A percentile compares a stretch with the other conserved stretches of the same genome.
These are phyloP conservation scores for Heliconius ethilla DNA, from an alignment of 2,888 invertebrate species.

Conservation along the genomic window DNA sequence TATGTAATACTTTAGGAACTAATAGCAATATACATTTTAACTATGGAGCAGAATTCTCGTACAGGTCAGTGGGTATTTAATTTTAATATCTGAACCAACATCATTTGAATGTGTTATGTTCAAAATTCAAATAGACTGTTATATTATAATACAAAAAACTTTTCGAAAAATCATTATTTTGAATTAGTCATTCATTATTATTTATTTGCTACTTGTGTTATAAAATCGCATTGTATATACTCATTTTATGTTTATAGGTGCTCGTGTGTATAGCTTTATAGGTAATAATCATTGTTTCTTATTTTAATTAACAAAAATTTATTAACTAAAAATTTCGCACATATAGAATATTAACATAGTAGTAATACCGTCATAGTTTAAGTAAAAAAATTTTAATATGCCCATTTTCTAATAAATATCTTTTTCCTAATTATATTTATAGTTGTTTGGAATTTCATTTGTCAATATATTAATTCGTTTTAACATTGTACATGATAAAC, in stretches of 20 bases:
- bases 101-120: background rate
- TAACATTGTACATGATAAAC: no score
- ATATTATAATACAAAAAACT: background rate
- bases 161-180: background rate
- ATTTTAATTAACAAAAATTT: background rate
- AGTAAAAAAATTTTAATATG: no score
- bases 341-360: no score
- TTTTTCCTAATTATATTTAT: no score
- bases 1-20: slow-evolving; percentile 15
- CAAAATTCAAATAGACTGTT: background rate
- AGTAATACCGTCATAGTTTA: no score
- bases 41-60: slow-evolving; percentile 55
- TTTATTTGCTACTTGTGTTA: slow-evolving; percentile 1
- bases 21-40: slow-evolving; percentile 33
- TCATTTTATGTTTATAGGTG: slow-evolving; percentile 60
- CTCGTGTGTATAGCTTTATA: slow-evolving; percentile 70
- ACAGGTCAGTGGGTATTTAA: slow-evolving; percentile 49
- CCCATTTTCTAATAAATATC: no score
- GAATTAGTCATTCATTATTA: background rate
- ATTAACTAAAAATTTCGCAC: no score
- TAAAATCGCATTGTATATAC: slow-evolving; percentile 30
- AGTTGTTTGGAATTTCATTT: no score
- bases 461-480: no score
- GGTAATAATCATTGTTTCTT: slow-evolving; percentile 57
- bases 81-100: background rate